A percentile compares a stretch with the other conserved stretches of the same genome.
Conservation (phyloP, 1,140 invertebrate species). For the Orius insidiosus region DNA sequence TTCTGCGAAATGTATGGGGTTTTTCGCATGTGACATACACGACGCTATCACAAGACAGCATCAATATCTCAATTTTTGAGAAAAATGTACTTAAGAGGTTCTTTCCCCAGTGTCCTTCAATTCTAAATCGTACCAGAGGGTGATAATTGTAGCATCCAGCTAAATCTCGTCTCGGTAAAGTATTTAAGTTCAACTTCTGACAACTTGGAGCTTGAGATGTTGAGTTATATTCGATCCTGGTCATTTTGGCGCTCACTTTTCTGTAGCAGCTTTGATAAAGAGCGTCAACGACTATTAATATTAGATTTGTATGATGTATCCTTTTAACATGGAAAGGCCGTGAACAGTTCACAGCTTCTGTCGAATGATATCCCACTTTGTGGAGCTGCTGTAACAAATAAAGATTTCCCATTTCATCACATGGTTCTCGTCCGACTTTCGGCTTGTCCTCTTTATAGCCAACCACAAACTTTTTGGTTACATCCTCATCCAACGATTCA, state of each 20-base stretch:
- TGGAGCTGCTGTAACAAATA: conserved; percentile 19
- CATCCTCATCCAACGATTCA: too few relatives aligned
- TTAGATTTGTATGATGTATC: conserved; percentile 57
- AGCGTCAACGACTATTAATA: conserved; percentile 56
- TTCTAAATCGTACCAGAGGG: too few relatives aligned
- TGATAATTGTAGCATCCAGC: conserved; percentile 58
- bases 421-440: conserved; percentile 12
- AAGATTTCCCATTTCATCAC: conserved; percentile 19
- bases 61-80: too few relatives aligned
- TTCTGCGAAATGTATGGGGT: too few relatives aligned
- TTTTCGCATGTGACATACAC: too few relatives aligned
- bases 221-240: conserved; percentile 16
- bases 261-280: conserved; percentile 22
- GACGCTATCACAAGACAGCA: too few relatives aligned
- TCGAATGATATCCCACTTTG: conserved; percentile 19
- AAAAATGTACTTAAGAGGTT: too few relatives aligned
- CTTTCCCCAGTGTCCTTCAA: too few relatives aligned
- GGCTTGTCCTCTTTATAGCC: too few relatives aligned
- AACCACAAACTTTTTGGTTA: too few relatives aligned
- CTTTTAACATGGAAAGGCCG: conserved; percentile 46
- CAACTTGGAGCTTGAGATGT: conserved; percentile 31
- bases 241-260: conserved; percentile 17
- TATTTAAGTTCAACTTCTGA: conserved; percentile 52
- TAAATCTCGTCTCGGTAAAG: conserved; percentile 41
- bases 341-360: conserved; percentile 17